phyloP scores from a whole-genome alignment of 1,140 invertebrate species.

The Bombyx mandarina region DNA sequence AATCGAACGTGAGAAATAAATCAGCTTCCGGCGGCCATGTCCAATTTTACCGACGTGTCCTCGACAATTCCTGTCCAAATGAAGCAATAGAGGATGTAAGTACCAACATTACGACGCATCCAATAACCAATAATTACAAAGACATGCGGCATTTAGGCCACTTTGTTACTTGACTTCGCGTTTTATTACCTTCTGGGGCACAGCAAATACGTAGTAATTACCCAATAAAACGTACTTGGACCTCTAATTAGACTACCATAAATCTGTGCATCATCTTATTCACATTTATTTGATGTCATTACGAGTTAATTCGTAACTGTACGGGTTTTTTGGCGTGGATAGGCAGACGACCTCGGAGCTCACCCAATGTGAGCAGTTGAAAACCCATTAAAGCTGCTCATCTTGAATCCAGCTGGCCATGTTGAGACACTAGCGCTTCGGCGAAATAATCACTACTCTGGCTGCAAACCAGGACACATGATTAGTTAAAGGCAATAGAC shows the following conservation, averaged over 20 bases:
- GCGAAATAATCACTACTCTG: no score
- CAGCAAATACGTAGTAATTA: constrained; percentile 20
- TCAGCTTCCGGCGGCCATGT: constrained; percentile 14
- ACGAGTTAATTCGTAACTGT: constrained; percentile 16
- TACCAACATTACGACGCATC: constrained; percentile 29
- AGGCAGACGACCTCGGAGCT: no score
- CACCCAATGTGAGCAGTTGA: no score
- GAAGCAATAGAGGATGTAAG: constrained; percentile 36
- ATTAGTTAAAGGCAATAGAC: no score
- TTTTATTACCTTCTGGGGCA: constrained; percentile 30
- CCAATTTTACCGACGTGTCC: constrained; percentile 21
- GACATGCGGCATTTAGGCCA: constrained; percentile 32
- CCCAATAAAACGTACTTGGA: constrained; percentile 24
- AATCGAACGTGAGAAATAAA: constrained; percentile 12
- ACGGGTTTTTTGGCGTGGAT: background rate
- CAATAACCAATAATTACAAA: constrained; percentile 22
- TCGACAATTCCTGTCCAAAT: constrained; percentile 27
- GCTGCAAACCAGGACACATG: no score
- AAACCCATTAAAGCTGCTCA: no score
- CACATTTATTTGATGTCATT: constrained; percentile 26
- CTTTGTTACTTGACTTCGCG: constrained; percentile 18
- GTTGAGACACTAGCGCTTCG: no score
- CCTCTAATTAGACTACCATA: constrained; percentile 32
- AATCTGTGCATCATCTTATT: constrained; percentile 27
- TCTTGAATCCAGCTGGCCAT: no score